phyloP scores from a whole-genome alignment of 2,113 vertebrate species.

The Pedionomus torquatus region DNA sequence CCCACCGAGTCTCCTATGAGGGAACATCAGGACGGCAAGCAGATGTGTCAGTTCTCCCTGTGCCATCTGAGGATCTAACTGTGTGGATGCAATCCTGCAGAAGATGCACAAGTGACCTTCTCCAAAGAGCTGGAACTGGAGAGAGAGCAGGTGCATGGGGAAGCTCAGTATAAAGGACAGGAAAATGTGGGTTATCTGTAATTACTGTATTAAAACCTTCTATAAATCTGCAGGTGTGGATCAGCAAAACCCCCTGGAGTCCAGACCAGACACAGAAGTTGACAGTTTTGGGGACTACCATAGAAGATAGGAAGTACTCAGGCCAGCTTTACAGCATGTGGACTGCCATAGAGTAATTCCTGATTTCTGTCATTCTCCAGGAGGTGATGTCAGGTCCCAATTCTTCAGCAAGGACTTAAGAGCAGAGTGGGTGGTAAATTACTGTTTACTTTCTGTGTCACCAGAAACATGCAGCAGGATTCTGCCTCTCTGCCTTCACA shows the following conservation, averaged over 20 bases:
- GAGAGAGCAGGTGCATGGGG: background rate
- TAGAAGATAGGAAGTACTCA: background rate
- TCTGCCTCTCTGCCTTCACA: background rate
- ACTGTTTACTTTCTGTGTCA: background rate
- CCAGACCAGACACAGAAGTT: background rate
- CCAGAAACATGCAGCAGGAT: background rate
- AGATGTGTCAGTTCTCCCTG: background rate
- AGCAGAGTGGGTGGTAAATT: conserved; percentile 16
- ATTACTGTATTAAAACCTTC: background rate
- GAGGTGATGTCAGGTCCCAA: background rate
- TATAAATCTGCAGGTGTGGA: background rate
- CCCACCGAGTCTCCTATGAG: background rate
- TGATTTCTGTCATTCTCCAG: background rate
- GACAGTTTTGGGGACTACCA: background rate
- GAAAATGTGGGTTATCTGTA: background rate
- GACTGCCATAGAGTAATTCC: background rate
- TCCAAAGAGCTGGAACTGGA: background rate
- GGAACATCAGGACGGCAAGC: background rate
- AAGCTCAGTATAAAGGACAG: background rate
- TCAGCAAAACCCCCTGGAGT: background rate
- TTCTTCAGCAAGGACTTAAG: background rate
- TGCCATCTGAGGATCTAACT: background rate
- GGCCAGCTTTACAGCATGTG: background rate
- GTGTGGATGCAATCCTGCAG: background rate
- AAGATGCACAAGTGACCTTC: background rate